Base-by-base conservation (phyloP, 2,888 invertebrate genomes). In the Drosophila buzzatii region DNA sequence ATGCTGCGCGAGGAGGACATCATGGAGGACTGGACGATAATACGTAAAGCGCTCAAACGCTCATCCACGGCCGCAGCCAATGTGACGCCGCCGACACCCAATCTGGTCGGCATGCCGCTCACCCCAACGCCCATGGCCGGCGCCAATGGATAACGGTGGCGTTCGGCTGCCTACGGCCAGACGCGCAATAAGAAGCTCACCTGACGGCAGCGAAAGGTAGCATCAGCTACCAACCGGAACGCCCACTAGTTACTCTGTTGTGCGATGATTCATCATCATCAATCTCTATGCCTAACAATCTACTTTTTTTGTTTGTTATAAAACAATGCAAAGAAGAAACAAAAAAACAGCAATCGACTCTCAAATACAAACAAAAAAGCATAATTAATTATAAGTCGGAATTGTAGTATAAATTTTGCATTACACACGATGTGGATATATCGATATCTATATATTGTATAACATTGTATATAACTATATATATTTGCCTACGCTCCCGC, bases 1-100 rank as follows among this genome's bases (percentile, higher is more conserved):
- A 98, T 98, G 98, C 94, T 99, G 51, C 96, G 96, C 64, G 98
- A 98, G 71, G 95, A 96, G 27, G 98, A 99, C 90, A 98, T 99
- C 90, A 95, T 99, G 93, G 98, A 98, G 92, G 99, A 99, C 93
- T 99, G 98, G 98, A 96, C 98, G 31, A 94, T 96, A 9, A 98
- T 99, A 76, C 95, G 97, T 90, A 98, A 98, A 92, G 95, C 97
- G 1, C 93, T 97, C 1, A 96, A 96, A 80, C 92, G 94, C 74
- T 93, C 88, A 27, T 72, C 88, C 16, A 70, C 72, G 3, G 81
- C 79, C 35, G 5, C 31, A 0, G 9, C 58, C 20, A 60, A 58
- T 27, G 51, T 41, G 18, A 4, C 76, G 23, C 2, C 80, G 16
- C 18, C 66, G 18, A 16, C 52, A 9, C 4, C 52, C 35, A 37